Conservation (phyloP, 2,888 invertebrate genomes). For the Gibbula magus region DNA sequence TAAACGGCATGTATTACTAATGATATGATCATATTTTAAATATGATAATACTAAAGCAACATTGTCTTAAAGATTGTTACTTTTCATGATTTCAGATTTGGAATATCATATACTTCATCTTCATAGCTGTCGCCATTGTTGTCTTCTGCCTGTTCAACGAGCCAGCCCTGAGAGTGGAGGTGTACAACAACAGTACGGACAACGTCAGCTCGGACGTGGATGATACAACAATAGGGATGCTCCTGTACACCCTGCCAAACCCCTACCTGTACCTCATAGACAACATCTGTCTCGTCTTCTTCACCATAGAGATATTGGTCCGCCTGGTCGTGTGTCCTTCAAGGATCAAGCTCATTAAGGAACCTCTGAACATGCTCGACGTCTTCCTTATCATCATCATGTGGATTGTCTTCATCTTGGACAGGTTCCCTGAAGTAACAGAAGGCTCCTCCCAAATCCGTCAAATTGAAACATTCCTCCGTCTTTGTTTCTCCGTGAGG, state of each 20-base stretch:
- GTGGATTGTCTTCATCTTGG: conserved; percentile 30
- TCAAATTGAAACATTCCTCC: neutral
- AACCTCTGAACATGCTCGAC: conserved; percentile 45
- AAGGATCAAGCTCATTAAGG: conserved; percentile 37
- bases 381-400: conserved; percentile 42
- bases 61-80: neutral
- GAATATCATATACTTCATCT: conserved; percentile 47
- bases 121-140: conserved; percentile 39
- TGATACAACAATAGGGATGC: conserved; percentile 17
- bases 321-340: conserved; percentile 43
- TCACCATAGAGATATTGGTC: conserved; percentile 54
- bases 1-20: too few relatives aligned
- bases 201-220: conserved; percentile 11
- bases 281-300: conserved; percentile 49
- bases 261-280: conserved; percentile 45
- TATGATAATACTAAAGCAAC: too few relatives aligned
- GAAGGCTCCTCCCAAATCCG: conserved; percentile 30
- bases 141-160: conserved; percentile 35
- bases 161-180: conserved; percentile 22
- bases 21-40: too few relatives aligned
- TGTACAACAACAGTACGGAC: neutral
- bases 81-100: conserved; percentile 36
- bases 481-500: neutral
- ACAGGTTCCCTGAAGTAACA: conserved; percentile 34
- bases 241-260: conserved; percentile 19